Evolutionary conservation across 1,140 invertebrate species (phyloP).

Genomic region (Mylabris phalerata): DNA sequence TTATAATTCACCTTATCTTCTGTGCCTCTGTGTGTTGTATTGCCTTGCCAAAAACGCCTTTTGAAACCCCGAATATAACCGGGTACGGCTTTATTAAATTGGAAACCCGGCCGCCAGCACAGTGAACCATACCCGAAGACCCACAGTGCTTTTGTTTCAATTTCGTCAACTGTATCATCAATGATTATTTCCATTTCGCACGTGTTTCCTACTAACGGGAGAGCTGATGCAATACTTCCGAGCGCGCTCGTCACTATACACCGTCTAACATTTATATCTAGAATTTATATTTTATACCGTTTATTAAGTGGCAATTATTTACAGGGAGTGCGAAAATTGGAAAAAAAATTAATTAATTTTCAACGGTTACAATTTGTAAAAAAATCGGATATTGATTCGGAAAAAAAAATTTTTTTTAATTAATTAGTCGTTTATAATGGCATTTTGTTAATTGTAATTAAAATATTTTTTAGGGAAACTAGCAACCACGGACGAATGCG

Average conservation of each 20-base stretch:
- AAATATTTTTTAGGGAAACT: too few relatives aligned
- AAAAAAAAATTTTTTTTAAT: too few relatives aligned
- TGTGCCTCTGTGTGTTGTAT: conserved; percentile 72
- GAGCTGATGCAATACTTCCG: conserved; percentile 16
- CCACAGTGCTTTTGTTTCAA: conserved; percentile 51
- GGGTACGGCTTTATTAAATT: conserved; percentile 60
- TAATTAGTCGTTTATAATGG: too few relatives aligned
- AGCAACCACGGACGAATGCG: too few relatives aligned
- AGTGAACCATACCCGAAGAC: conserved; percentile 83
- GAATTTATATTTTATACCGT: too few relatives aligned
- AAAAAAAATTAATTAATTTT: too few relatives aligned
- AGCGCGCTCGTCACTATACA: not conserved
- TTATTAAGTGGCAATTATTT: too few relatives aligned
- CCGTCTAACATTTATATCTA: too few relatives aligned
- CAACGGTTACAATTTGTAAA: too few relatives aligned
- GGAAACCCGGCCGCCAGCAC: conserved; percentile 82
- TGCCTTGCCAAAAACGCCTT: conserved; percentile 82
- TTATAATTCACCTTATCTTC: conserved; percentile 56
- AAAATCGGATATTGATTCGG: too few relatives aligned
- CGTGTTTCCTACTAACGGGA: not conserved
- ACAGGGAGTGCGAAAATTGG: too few relatives aligned
- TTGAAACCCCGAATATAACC: conserved; percentile 70
- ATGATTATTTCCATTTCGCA: conserved; percentile 12
- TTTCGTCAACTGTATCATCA: conserved; percentile 22
- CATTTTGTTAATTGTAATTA: too few relatives aligned